Percentiles rank a stretch among this genome's conserved stretches.
These are phyloP conservation scores for Pteria penguin DNA, from an alignment of 2,888 invertebrate species.

Conservation along the genomic window DNA sequence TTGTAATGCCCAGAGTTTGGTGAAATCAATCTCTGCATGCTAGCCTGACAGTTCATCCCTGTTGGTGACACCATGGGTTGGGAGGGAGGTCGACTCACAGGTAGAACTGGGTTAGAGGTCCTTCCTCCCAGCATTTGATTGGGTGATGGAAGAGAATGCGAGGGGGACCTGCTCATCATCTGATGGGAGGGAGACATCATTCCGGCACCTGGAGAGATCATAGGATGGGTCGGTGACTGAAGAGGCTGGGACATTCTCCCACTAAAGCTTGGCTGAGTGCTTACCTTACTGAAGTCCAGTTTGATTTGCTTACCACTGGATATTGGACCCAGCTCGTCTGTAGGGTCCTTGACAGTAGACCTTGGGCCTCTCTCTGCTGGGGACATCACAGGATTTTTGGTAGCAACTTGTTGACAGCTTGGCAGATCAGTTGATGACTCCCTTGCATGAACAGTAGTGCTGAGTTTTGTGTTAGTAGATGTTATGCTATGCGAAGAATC, in stretches of 20 bases:
- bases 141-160: not conserved
- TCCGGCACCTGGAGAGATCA: not conserved
- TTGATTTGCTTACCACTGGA: slow-evolving; percentile 51
- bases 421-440: not conserved
- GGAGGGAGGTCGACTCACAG: not conserved
- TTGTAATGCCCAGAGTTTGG: slow-evolving; percentile 1
- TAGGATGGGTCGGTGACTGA: not conserved
- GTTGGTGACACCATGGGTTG: not conserved
- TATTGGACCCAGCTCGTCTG: slow-evolving; percentile 49
- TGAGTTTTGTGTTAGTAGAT: no score
- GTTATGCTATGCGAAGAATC: no score
- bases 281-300: slow-evolving; percentile 48
- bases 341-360: slow-evolving; percentile 40
- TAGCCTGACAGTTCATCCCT: not conserved
- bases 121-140: not conserved
- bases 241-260: not conserved
- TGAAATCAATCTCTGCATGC: not conserved
- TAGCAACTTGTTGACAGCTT: not conserved
- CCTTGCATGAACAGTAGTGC: no score
- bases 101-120: not conserved
- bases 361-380: slow-evolving; percentile 4
- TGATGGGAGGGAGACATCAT: not conserved
- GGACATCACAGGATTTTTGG: not conserved
- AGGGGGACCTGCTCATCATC: slow-evolving; percentile 1
- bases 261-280: not conserved